Conservation (phyloP, 2,113 vertebrate genomes). For the Amphiprion percula region DNA sequence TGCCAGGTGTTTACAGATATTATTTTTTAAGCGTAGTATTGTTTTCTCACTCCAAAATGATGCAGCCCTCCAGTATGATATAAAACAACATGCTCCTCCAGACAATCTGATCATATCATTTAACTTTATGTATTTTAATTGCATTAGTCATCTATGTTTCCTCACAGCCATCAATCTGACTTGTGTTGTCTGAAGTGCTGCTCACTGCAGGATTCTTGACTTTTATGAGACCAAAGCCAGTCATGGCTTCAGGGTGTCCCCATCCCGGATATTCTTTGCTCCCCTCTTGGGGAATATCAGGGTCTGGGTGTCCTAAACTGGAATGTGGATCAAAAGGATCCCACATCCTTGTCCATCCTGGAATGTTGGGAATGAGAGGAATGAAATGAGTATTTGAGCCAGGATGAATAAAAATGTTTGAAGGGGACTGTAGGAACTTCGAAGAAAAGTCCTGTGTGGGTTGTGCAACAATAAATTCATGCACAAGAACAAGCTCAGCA, state of each 20-base stretch:
- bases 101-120: too few relatives aligned
- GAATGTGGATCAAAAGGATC: constrained; percentile 59
- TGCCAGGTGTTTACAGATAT: too few relatives aligned
- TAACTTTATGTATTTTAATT: too few relatives aligned
- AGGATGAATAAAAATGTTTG: constrained; percentile 28
- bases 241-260: constrained; percentile 18
- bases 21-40: too few relatives aligned
- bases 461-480: neutral
- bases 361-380: constrained; percentile 59
- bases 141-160: too few relatives aligned
- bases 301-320: constrained; percentile 24
- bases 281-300: neutral
- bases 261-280: neutral
- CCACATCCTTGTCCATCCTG: constrained; percentile 26
- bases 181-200: neutral
- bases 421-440: constrained; percentile 15
- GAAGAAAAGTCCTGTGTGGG: neutral
- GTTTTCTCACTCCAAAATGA: too few relatives aligned
- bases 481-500: neutral
- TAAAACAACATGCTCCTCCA: too few relatives aligned
- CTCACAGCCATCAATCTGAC: neutral
- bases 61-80: too few relatives aligned
- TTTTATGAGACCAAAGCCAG: neutral
- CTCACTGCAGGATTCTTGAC: neutral
- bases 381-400: constrained; percentile 41